A percentile compares a stretch with the other conserved stretches of the same genome.
Conservation (phyloP, 2,888 invertebrate genomes). For the Parnassius apollo region DNA sequence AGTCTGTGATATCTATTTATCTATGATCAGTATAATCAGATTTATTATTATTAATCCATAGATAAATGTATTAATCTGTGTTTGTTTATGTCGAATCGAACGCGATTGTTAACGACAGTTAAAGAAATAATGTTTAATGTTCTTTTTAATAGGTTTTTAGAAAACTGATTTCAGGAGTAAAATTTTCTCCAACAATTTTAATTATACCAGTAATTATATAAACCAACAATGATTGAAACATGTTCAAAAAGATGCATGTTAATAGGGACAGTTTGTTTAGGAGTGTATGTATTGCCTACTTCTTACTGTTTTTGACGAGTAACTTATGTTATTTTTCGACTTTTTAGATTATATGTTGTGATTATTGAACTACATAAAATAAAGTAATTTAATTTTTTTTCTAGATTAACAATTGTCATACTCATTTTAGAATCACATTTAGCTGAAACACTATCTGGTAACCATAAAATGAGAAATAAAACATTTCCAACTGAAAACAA, state of each 20-base stretch:
- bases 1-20: no score
- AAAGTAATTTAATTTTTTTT: slow-evolving; percentile 43
- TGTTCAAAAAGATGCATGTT: slow-evolving; percentile 93
- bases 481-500: slow-evolving; percentile 88
- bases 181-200: no score
- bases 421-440: slow-evolving; percentile 89
- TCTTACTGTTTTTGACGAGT: background rate
- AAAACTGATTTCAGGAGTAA: no score
- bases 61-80: no score
- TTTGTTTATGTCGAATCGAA: no score
- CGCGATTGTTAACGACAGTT: no score
- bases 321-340: background rate
- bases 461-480: slow-evolving; percentile 81
- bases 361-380: background rate
- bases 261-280: slow-evolving; percentile 87
- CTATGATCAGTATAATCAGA: no score
- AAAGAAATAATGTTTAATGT: no score
- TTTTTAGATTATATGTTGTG: background rate
- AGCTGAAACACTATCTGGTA: slow-evolving; percentile 78
- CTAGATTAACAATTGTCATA: slow-evolving; percentile 89
- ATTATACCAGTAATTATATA: no score
- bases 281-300: slow-evolving; percentile 82
- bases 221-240: slow-evolving; percentile 86
- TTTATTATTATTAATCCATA: no score
- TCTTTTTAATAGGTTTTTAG: no score